Base-by-base conservation (phyloP, 2,797 vertebrate genomes). In the Parauchenoglanis punctatus region DNA sequence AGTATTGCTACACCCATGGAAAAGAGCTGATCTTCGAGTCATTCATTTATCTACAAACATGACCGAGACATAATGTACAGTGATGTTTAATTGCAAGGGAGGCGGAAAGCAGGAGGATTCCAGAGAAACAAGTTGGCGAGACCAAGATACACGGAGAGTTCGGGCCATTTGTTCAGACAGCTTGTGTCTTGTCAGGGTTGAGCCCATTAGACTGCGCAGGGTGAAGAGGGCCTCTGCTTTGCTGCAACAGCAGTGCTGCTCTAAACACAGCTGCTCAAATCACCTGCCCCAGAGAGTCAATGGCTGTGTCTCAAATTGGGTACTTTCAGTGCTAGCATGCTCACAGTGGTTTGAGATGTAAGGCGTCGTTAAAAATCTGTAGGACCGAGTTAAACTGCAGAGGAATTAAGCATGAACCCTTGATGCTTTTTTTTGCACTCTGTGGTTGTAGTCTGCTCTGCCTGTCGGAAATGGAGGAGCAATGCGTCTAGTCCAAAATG, bases 201-300 rank as follows among this genome's bases (percentile, higher is more conserved):
- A 77, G 72, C n/a, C 56, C 2, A 8, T 56, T 78, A 78, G 73
- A 25, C 59, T 80, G 78, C 18, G 65, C 35, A 23, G 82, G 82
- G 81, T 46, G 52, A 87, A 67, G 0, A 49, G 86, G 81, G 81
- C 73, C 61, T 67, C 86, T 2, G 63, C 73, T 68, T 84, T 80
- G 78, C 87, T 61, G 54, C 67, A 44, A 85, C 83, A 52, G 83
- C 83, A 61, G 65, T 20, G 82, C 35, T 58, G 70, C 81, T 78
- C 72, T 78, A 78, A 70, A 81, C 52, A 85, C 87, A 87, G 87
- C 87, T 87, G 87, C 84, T 80, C 56, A 49, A 54, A 84, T 87
- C 86, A 87, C 72, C 86, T 84, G 86, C 86, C 59, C 56, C 61
- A 63, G 72, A 59, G 82, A 72, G 20, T 44, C 83, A 52, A 44